Percentiles rank a stretch among this genome's conserved stretches.
phyloP scores from a whole-genome alignment of 1,140 invertebrate species.

The Drosophila asahinai region DNA sequence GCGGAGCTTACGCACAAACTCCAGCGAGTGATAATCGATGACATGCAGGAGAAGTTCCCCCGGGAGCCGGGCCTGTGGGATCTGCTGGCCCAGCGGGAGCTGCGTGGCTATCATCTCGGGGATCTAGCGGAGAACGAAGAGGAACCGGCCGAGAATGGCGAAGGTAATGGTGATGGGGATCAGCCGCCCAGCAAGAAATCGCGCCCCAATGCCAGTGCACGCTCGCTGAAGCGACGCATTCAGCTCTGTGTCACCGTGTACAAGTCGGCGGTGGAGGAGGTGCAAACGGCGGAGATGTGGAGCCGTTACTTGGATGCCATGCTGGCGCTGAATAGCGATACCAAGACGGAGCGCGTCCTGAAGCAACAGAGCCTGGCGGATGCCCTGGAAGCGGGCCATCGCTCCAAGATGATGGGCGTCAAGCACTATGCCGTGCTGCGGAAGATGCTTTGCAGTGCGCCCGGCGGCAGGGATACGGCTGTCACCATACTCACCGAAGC shows the following conservation, averaged over 20 bases:
- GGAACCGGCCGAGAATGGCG: constrained; percentile 12
- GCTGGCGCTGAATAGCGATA: constrained; percentile 64
- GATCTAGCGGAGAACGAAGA: constrained; percentile 55
- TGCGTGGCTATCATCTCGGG: constrained; percentile 65
- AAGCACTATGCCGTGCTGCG: constrained; percentile 64
- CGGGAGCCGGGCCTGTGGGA: constrained; percentile 74
- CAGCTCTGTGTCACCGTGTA: constrained; percentile 71
- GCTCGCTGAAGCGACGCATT: constrained; percentile 63
- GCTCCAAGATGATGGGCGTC: constrained; percentile 61
- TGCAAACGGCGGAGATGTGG: constrained; percentile 65
- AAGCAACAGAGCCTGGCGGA: constrained; percentile 65
- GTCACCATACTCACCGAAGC: constrained; percentile 67
- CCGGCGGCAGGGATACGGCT: constrained; percentile 42
- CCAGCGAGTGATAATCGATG: constrained; percentile 67
- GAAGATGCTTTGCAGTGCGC: constrained; percentile 58
- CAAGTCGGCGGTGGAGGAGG: constrained; percentile 66
- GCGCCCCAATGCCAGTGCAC: constrained; percentile 5
- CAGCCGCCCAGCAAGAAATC: constrained; percentile 49
- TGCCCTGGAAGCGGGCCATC: constrained; percentile 73
- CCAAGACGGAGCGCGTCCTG: constrained; percentile 40
- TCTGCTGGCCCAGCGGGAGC: constrained; percentile 71
- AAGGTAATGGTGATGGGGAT: neutral
- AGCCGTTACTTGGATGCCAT: constrained; percentile 71
- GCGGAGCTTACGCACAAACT: constrained; percentile 58
- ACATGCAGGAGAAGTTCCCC: constrained; percentile 70